phyloP scores from a whole-genome alignment of 2,888 invertebrate genomes.

The Gnatocerus cornutus region DNA sequence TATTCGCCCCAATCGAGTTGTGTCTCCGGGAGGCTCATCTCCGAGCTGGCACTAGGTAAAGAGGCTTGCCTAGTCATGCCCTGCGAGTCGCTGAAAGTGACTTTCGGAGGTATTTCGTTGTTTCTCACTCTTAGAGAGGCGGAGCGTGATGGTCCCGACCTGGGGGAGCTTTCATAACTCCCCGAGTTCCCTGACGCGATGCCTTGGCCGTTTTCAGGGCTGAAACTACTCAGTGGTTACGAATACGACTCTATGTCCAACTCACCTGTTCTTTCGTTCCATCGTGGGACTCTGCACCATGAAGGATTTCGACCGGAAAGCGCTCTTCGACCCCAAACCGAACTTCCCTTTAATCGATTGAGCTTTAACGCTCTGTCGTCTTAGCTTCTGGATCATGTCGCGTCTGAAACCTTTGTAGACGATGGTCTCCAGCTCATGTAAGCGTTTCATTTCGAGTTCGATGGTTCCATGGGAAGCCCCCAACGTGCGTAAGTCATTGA shows the following conservation, averaged over 20 bases:
- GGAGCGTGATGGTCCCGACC: constrained; percentile 81
- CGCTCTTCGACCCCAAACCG: constrained; percentile 77
- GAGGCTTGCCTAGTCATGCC: constrained; percentile 82
- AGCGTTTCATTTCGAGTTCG: constrained; percentile 91
- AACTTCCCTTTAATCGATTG: constrained; percentile 87
- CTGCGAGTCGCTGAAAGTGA: constrained; percentile 77
- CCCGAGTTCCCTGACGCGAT: constrained; percentile 70
- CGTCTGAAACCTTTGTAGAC: constrained; percentile 94
- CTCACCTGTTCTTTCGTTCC: constrained; percentile 71
- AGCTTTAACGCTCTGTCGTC: constrained; percentile 87
- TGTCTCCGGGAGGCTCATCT: constrained; percentile 77
- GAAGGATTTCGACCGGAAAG: constrained; percentile 85
- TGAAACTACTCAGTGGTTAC: constrained; percentile 40
- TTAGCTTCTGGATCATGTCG: constrained; percentile 93
- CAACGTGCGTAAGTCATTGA: constrained; percentile 84
- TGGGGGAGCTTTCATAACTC: constrained; percentile 83
- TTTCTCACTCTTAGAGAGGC: constrained; percentile 78
- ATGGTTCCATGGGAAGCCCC: constrained; percentile 90
- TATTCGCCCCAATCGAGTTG: constrained; percentile 76
- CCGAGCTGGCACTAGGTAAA: constrained; percentile 83
- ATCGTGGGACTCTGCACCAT: constrained; percentile 81
- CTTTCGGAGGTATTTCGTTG: constrained; percentile 72
- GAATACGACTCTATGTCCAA: neutral
- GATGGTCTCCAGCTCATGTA: constrained; percentile 94
- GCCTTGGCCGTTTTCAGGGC: constrained; percentile 73